Base-by-base conservation (phyloP, 2,113 vertebrate genomes). In the Pogona vitticeps region DNA sequence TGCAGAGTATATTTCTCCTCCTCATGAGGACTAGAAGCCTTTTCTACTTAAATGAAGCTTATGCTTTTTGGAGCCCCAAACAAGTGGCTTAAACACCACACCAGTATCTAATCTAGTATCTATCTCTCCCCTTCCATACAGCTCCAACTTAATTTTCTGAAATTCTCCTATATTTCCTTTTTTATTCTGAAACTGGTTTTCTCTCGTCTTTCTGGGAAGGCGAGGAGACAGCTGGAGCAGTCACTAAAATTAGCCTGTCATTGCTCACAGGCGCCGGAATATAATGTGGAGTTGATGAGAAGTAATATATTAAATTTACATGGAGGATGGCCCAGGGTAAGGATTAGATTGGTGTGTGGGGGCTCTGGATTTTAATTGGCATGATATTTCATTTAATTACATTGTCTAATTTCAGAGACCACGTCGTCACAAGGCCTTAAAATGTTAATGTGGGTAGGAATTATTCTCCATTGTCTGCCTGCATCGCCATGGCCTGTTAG, bases 381-480 rank as follows among this genome's bases (percentile, higher is more conserved):
- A 42, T 88, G 80, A 85, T 88, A 88, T 88, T 88, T 88, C 87
- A 88, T 88, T 88, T 85, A 88, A 88, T 88, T 88, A 85, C 87
- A 68, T 75, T 67, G 59, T 84, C 87, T 88, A 80, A 75, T 88
- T 88, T 77, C 20, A 26, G 85, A 80, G 82, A 38, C n/a, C 13
- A 10, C 58, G 31, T 12, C 63, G 42, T 72, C 73, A 8, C 31
- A 26, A 17, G 23, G 76, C 36, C 82, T 79, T 84, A 21, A 73
- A 68, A 56, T 56, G n/a, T 38, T 67, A 73, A 83, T 83, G 65
- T 4, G 56, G 12, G 38, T 3, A 38, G 67, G 70, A 1, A 18
- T 38, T 61, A 23, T 56, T 65, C 38, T 42, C 33, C 58, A 31
- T 73, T 38, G 2, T 1, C 67, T 17, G 1, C 42, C 1, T 15